Conservation (phyloP, 2,797 vertebrate genomes). For the Perodicticus potto region DNA sequence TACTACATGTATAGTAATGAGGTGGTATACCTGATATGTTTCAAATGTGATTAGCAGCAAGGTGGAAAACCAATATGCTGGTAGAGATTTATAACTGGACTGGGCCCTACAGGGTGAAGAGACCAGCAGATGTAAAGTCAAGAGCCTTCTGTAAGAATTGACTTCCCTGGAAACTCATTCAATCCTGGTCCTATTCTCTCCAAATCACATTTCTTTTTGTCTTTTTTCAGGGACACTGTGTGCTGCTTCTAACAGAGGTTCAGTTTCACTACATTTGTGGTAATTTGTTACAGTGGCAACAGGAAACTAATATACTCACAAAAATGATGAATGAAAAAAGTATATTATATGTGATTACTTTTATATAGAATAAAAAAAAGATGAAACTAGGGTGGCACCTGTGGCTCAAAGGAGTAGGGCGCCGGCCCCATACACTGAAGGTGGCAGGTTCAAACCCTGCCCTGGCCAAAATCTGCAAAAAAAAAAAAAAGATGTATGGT, state of each 20-base stretch:
- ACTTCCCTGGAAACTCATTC: too few relatives aligned
- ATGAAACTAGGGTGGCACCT: too few relatives aligned
- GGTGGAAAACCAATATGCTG: neutral
- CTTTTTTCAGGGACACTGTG: too few relatives aligned
- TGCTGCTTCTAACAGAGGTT: too few relatives aligned
- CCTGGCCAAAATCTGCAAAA: too few relatives aligned
- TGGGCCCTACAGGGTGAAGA: neutral
- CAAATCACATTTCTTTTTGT: too few relatives aligned
- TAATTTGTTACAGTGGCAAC: neutral
- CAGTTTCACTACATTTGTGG: neutral
- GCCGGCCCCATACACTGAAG: too few relatives aligned
- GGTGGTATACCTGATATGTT: neutral
- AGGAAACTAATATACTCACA: slow-evolving; percentile 37
- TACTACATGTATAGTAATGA: neutral
- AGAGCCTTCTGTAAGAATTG: neutral
- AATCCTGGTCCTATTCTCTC: too few relatives aligned
- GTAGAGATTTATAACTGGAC: neutral
- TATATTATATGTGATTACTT: neutral
- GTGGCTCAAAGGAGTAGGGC: too few relatives aligned
- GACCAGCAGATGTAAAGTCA: slow-evolving; percentile 6
- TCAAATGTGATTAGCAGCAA: neutral
- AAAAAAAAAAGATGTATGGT: too few relatives aligned
- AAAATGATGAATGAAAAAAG: neutral
- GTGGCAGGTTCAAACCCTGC: too few relatives aligned
- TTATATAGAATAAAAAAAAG: slow-evolving; percentile 37